phyloP scores from a whole-genome alignment of 1,140 invertebrate genomes.

The Lordiphosa mommai region DNA sequence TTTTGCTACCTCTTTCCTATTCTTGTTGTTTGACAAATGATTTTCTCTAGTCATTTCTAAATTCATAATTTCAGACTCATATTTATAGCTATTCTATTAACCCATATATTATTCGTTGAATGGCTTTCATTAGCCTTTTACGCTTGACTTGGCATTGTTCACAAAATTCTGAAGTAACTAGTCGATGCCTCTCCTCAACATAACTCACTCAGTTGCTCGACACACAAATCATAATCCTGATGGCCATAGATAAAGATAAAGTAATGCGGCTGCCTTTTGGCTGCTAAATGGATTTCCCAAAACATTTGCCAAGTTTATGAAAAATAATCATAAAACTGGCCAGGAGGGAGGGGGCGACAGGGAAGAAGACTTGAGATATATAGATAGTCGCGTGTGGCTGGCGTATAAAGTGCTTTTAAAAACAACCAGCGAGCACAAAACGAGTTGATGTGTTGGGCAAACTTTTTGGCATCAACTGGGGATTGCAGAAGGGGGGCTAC shows the following conservation, averaged over 20 bases:
- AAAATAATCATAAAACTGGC: constrained; percentile 60
- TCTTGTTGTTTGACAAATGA: no score
- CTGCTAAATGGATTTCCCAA: constrained; percentile 68
- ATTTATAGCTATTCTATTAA: constrained; percentile 11
- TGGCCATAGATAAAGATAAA: constrained; percentile 68
- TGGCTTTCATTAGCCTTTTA: constrained; percentile 27
- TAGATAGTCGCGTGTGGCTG: constrained; percentile 35
- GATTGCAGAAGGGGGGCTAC: constrained; percentile 12
- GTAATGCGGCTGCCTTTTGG: constrained; percentile 58
- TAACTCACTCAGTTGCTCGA: constrained; percentile 26
- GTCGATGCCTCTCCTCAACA: neutral
- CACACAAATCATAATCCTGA: constrained; percentile 64
- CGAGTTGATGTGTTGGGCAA: constrained; percentile 44
- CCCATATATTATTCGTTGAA: constrained; percentile 38
- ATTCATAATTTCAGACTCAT: neutral
- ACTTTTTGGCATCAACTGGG: constrained; percentile 19
- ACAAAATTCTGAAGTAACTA: constrained; percentile 11
- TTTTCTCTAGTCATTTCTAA: no score
- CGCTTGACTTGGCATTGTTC: constrained; percentile 43
- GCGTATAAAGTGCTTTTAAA: constrained; percentile 75
- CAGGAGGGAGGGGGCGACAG: neutral
- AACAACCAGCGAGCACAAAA: constrained; percentile 32
- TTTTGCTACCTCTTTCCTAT: no score
- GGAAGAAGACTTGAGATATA: constrained; percentile 6
- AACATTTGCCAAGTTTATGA: constrained; percentile 75